These are phyloP conservation scores for Oenanthe melanoleuca DNA, from an alignment of 2,113 vertebrate genomes.

Conservation along the genomic window DNA sequence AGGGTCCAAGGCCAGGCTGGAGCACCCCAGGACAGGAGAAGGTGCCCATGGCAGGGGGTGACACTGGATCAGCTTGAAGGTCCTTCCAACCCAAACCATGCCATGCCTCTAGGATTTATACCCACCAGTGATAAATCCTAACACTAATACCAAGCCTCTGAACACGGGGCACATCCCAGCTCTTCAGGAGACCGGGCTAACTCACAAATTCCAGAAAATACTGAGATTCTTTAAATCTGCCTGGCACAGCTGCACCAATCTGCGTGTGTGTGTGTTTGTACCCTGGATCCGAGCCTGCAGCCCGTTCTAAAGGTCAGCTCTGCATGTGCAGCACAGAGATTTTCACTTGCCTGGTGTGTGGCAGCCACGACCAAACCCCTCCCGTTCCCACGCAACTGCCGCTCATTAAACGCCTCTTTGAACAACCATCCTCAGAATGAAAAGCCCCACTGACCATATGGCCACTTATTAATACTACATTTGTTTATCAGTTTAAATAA, in stretches of 20 bases:
- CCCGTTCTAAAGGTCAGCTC: background rate
- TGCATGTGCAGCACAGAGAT: background rate
- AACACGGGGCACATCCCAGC: background rate
- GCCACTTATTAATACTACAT: slow-evolving; percentile 9
- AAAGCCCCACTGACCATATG: slow-evolving; percentile 32
- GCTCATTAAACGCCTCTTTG: background rate
- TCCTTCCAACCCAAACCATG: background rate
- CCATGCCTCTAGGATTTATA: background rate
- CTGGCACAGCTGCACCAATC: background rate
- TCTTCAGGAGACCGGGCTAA: background rate
- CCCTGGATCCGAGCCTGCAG: rapidly evolving
- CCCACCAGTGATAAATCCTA: background rate
- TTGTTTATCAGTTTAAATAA: slow-evolving; percentile 27
- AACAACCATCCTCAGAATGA: background rate
- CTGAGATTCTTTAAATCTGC: background rate
- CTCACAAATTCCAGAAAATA: background rate
- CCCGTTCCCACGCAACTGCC: background rate
- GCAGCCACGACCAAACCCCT: background rate
- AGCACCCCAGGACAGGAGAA: background rate
- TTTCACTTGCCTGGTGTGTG: background rate
- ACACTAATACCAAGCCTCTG: background rate
- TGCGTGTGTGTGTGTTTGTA: background rate
- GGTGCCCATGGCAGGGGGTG: background rate
- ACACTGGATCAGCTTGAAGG: background rate
- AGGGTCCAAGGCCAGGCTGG: background rate